Evolutionary conservation across 1,140 invertebrate genomes (phyloP), one percentile per base, ranked within the genome.

Genomic region (Drosophila kikkawai): DNA sequence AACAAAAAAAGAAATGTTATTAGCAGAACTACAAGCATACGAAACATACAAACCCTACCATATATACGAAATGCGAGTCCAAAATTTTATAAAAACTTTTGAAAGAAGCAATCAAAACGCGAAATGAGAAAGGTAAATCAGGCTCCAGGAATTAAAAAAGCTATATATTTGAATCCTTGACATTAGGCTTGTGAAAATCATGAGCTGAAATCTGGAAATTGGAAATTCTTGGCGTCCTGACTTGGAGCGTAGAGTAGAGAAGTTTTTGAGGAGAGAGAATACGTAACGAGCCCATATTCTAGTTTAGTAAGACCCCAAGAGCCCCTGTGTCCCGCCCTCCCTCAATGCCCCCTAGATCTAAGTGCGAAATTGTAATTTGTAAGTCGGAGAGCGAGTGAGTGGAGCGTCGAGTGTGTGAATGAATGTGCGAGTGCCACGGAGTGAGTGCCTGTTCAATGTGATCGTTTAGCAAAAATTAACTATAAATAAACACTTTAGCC

Each of bases 41-140:
- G 48, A 34, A 34, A 51, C 50, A 51, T 34, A 32, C 42, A 58
- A 50, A 37, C 67, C 64, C 75, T 76, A 26, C 37, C 37, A 39
- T 65, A 81, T 86, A 87, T 87, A 87, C 83, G 77, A 88, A 90
- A 81, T 90, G 84, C 84, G 73, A 87, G 85, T 84, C 81, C 84
- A 90, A 84, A 90, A 88, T 87, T 87, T 88, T 90, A 75, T 80
- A 88, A 90, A 87, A 88, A 88, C 85, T 87, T 87, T 87, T 87
- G 84, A 78, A 84, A 59, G 63, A 80, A 70, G 80, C 80, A 87
- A 80, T 78, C 77, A 80, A 87, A 84, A 88, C 70, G 77, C 84
- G 80, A 86, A 37, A 68, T 56, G 61, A 63, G 59, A 50, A 48
- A 55, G 13, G 17, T 44, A 34, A 50, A 53, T 19, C 34, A 51